A percentile compares a stretch with the other conserved stretches of the same genome.
phyloP scores from a whole-genome alignment of 2,888 invertebrate genomes.

The Protodeltote pygarga region DNA sequence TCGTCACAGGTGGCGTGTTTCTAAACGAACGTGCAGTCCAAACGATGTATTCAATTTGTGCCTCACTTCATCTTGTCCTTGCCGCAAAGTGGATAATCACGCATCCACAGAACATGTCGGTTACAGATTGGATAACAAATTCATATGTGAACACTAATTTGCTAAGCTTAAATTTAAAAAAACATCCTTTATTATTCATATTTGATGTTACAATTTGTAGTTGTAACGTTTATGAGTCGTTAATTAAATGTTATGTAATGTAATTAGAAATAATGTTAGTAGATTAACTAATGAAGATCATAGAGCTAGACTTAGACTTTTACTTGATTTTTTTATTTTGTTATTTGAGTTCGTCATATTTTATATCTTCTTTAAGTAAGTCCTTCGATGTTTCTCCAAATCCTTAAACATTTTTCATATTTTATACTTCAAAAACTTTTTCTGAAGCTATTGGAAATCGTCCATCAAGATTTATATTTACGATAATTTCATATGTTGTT shows the following conservation, averaged over 20 bases:
- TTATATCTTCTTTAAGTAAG: too few species aligned
- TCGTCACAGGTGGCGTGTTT: conserved; percentile 8
- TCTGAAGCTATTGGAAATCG: too few species aligned
- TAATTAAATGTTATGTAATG: conserved; percentile 12
- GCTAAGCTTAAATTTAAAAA: conserved; percentile 47
- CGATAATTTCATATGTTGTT: too few species aligned
- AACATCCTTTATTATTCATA: conserved; percentile 48
- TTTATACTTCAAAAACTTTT: too few species aligned
- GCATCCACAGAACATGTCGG: conserved; percentile 66
- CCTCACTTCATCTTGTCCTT: conserved; percentile 65
- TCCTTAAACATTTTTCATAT: too few species aligned
- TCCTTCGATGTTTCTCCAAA: too few species aligned
- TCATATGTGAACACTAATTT: conserved; percentile 72
- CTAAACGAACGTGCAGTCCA: conserved; percentile 18
- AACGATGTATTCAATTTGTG: conserved; percentile 60
- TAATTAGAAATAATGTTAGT: conserved; percentile 17
- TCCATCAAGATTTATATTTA: too few species aligned
- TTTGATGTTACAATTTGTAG: conserved; percentile 32
- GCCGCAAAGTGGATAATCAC: conserved; percentile 84
- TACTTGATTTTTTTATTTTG: too few species aligned
- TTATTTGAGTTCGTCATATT: too few species aligned
- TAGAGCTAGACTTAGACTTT: too few species aligned
- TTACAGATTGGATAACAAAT: conserved; percentile 76
- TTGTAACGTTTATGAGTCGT: conserved; percentile 12
- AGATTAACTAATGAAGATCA: too few species aligned